Percentiles rank a stretch among this genome's conserved stretches.
Evolutionary conservation across 2,113 vertebrate species (phyloP).

Genomic region (Sylvilagus bachmani): DNA sequence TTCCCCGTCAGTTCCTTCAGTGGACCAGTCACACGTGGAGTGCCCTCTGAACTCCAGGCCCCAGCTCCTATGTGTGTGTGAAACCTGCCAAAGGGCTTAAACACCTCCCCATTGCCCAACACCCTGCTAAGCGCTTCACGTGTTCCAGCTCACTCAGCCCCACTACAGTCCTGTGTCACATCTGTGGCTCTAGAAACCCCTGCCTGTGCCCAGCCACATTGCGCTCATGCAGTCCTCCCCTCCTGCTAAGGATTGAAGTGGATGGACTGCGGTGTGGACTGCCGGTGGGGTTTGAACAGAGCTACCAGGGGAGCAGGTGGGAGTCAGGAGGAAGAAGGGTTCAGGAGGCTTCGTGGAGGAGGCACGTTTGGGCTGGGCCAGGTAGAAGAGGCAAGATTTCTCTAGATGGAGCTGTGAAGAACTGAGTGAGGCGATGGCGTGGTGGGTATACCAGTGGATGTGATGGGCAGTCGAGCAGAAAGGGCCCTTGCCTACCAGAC

Average conservation of each 20-base stretch:
- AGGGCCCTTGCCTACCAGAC: neutral
- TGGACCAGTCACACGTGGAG: neutral
- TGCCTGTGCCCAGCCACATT: neutral
- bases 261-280: neutral
- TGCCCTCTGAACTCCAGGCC: neutral
- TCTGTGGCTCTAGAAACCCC: neutral
- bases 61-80: neutral
- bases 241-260: neutral
- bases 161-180: neutral
- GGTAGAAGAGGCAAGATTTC: neutral
- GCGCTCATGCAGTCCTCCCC: neutral
- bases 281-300: neutral
- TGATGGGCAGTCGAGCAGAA: conserved; percentile 15
- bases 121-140: neutral
- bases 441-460: neutral
- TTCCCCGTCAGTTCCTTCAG: neutral
- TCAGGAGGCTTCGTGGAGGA: conserved; percentile 17
- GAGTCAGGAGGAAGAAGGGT: neutral
- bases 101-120: neutral
- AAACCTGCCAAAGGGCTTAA: neutral
- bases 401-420: neutral
- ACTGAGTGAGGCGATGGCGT: neutral
- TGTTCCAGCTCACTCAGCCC: neutral
- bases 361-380: neutral
- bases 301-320: neutral